A percentile compares a stretch with the other conserved stretches of the same genome.
phyloP scores from a whole-genome alignment of 1,140 invertebrate genomes.

The Camponotus pennsylvanicus region DNA sequence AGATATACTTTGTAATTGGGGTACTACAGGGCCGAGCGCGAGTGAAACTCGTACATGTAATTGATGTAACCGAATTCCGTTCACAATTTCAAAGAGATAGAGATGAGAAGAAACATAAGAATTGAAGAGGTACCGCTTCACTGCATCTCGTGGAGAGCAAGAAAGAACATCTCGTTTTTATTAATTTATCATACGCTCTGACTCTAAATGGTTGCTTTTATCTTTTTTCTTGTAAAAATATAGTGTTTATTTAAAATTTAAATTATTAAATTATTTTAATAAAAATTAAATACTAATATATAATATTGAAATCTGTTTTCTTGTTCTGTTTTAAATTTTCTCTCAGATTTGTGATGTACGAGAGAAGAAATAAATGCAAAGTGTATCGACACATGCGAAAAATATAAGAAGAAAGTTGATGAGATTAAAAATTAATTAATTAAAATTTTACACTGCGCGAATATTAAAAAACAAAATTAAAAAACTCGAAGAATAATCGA shows the following conservation, averaged over 20 bases:
- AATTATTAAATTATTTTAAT: not conserved
- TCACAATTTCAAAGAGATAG: conserved; percentile 16
- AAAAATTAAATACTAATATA: not conserved
- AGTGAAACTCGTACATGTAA: conserved; percentile 55
- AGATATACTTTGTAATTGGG: conserved; percentile 45
- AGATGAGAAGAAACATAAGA: not conserved
- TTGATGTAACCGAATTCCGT: conserved; percentile 44
- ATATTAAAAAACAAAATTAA: not conserved
- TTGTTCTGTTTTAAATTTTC: not conserved
- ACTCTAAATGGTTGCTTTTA: not conserved
- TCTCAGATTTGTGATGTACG: not conserved
- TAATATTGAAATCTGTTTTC: not conserved
- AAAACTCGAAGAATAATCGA: not conserved
- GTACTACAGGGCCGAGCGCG: conserved; percentile 65
- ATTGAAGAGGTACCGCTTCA: conserved; percentile 43
- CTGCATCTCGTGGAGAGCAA: conserved; percentile 22
- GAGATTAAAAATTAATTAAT: not conserved
- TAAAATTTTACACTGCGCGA: not conserved
- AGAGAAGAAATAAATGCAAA: not conserved
- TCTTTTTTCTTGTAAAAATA: not conserved
- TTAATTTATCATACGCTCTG: not conserved
- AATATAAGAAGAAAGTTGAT: not conserved
- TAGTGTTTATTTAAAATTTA: not conserved
- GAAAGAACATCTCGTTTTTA: conserved; percentile 26
- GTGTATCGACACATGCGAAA: not conserved